Conservation (phyloP, 2,888 invertebrate genomes). For the Tetramorium bicarinatum region DNA sequence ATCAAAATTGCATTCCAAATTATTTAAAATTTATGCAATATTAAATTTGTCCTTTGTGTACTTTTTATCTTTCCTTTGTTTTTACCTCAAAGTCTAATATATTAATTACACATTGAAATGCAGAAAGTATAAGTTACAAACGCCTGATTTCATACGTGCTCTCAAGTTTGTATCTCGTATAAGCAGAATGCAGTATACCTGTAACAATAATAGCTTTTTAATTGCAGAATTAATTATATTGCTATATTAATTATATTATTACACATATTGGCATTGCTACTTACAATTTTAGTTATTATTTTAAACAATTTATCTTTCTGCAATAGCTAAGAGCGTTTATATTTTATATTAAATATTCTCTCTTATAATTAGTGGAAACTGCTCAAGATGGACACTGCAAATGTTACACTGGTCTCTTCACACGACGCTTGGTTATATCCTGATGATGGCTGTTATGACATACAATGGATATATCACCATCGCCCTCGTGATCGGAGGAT, state of each 20-base stretch:
- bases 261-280: not conserved
- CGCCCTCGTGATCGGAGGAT: constrained; percentile 89
- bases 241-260: not conserved
- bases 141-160: not conserved
- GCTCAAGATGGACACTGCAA: constrained; percentile 86
- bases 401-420: constrained; percentile 87
- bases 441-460: constrained; percentile 92
- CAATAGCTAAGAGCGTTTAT: not conserved
- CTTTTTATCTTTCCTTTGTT: not conserved
- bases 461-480: constrained; percentile 91
- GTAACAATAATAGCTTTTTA: not conserved
- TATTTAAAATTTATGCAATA: not conserved
- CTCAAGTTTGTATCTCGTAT: not conserved
- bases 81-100: not conserved
- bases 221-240: not conserved
- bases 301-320: not conserved
- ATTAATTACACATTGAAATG: not conserved
- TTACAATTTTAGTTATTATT: not conserved
- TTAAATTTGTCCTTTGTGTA: not conserved
- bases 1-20: not conserved
- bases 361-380: constrained; percentile 75
- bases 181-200: not conserved
- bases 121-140: not conserved
- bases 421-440: constrained; percentile 89
- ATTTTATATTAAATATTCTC: constrained; percentile 31